A percentile compares a stretch with the other conserved stretches of the same genome.
These are phyloP conservation scores for Plotosus lineatus DNA, from an alignment of 2,113 vertebrate genomes.

Conservation along the genomic window DNA sequence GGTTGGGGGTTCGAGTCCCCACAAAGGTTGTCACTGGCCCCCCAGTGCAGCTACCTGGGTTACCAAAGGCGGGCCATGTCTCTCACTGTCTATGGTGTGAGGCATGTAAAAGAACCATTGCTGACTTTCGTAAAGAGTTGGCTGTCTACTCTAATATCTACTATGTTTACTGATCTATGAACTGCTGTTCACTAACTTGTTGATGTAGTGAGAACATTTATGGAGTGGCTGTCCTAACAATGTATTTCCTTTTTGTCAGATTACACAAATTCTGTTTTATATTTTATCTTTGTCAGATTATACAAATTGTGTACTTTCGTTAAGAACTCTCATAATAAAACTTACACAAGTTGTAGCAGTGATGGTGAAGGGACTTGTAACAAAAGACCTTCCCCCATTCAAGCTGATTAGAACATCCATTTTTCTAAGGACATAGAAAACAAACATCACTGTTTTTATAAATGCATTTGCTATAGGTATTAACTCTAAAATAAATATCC, in stretches of 20 bases:
- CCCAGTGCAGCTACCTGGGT: too few species aligned
- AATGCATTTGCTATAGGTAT: too few species aligned
- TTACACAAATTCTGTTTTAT: not conserved
- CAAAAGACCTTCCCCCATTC: slow-evolving; percentile 81
- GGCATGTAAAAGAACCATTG: too few species aligned
- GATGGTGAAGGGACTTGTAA: slow-evolving; percentile 80
- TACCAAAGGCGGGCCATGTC: too few species aligned
- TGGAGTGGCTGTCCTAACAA: not conserved
- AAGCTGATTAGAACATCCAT: slow-evolving; percentile 89
- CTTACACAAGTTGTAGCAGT: slow-evolving; percentile 89
- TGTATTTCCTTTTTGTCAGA: not conserved
- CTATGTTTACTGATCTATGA: not conserved
- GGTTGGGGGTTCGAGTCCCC: too few species aligned
- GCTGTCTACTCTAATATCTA: not conserved
- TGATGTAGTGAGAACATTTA: not conserved
- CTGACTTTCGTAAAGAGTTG: too few species aligned
- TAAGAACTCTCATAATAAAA: slow-evolving; percentile 47
- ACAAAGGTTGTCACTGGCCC: too few species aligned
- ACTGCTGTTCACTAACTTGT: not conserved
- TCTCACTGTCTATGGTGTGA: too few species aligned
- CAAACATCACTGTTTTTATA: not conserved
- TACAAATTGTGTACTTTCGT: not conserved
- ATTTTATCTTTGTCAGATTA: not conserved
- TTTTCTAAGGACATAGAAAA: slow-evolving; percentile 71
- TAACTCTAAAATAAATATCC: not conserved